phyloP scores from a whole-genome alignment of 30 jellyfish, hydroid and myxozoan genomes.

The Aurelia sp. region DNA sequence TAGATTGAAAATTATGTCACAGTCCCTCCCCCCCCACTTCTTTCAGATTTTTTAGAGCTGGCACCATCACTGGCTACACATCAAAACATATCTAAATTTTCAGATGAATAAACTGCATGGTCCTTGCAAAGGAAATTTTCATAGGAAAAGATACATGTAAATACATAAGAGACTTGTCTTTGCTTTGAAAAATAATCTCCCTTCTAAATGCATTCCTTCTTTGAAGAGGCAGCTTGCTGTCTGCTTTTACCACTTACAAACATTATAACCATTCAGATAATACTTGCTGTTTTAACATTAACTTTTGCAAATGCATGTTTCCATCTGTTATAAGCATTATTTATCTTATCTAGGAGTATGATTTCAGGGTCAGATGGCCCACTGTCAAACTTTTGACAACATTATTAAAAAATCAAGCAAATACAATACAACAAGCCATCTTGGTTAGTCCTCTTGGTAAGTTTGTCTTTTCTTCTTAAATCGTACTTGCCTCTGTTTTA shows the following conservation, averaged over 20 bases:
- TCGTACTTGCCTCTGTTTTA: neutral
- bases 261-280: neutral
- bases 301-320: neutral
- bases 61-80: too few relatives aligned
- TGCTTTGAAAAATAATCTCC: neutral
- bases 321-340: neutral
- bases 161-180: too few relatives aligned
- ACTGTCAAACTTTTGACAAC: constrained; percentile 85
- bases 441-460: constrained; percentile 90
- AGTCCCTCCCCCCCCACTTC: too few relatives aligned
- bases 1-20: too few relatives aligned
- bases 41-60: too few relatives aligned
- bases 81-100: too few relatives aligned
- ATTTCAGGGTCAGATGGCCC: constrained; percentile 93
- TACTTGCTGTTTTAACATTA: neutral
- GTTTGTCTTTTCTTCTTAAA: neutral
- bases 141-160: too few relatives aligned
- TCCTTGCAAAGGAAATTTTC: too few relatives aligned
- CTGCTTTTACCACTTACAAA: neutral
- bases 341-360: constrained; percentile 68
- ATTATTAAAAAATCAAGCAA: constrained; percentile 72
- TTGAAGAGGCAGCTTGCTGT: neutral
- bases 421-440: constrained; percentile 84
- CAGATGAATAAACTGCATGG: too few relatives aligned
- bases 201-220: neutral